These are phyloP conservation scores for Dasypolia templi DNA, from an alignment of 2,888 invertebrate species.

Conservation along the genomic window DNA sequence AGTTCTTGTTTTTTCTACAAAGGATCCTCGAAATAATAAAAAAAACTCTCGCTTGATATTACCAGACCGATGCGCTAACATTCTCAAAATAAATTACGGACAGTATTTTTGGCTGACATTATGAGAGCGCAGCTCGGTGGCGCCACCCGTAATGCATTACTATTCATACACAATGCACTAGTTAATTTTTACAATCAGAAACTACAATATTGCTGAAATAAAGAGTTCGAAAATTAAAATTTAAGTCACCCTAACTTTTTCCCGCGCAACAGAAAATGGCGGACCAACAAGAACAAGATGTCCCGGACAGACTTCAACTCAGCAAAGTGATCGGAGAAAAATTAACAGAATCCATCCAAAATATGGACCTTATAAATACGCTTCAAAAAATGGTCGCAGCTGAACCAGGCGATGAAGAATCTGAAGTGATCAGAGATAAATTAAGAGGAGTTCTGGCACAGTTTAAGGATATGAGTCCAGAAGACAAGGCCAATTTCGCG, in stretches of 20 bases:
- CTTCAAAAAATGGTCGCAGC: conserved; percentile 80
- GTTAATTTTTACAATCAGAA: background rate
- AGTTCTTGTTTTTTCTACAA: background rate
- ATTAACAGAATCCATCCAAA: conserved; percentile 79
- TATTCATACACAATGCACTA: conserved; percentile 15
- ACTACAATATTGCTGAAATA: background rate
- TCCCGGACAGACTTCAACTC: conserved; percentile 67
- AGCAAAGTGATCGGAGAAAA: conserved; percentile 78
- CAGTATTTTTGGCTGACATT: conserved; percentile 58
- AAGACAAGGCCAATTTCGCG: conserved; percentile 80
- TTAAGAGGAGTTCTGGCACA: conserved; percentile 76
- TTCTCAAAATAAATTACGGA: conserved; percentile 51
- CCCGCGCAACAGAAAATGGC: conserved; percentile 64
- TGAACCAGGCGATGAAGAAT: conserved; percentile 78
- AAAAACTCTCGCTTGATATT: conserved; percentile 3
- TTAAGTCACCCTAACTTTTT: conserved; percentile 26
- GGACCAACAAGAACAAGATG: conserved; percentile 39
- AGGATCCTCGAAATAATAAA: conserved; percentile 9
- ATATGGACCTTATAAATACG: conserved; percentile 80
- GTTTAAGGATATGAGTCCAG: conserved; percentile 76
- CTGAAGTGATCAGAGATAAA: conserved; percentile 76
- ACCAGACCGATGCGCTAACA: conserved; percentile 27
- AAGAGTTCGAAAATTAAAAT: background rate
- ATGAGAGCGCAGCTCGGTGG: background rate
- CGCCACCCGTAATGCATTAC: conserved; percentile 24